Percentiles rank a stretch among this genome's conserved stretches.
phyloP scores from a whole-genome alignment of 2,113 vertebrate genomes.

The Colinus virginianus region DNA sequence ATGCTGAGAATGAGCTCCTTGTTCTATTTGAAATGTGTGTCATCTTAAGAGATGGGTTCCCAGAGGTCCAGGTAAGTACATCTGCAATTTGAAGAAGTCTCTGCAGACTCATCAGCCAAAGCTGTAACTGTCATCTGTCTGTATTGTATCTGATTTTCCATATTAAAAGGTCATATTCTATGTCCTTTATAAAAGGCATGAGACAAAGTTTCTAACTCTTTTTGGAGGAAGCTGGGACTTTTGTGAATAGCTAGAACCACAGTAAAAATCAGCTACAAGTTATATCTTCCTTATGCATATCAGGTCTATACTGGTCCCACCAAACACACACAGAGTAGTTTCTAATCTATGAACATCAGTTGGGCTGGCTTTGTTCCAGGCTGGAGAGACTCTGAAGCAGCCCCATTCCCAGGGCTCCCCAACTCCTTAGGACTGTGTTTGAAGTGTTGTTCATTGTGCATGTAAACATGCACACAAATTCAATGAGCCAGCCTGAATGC shows the following conservation, averaged over 20 bases:
- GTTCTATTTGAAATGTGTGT: background rate
- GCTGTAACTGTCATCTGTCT: background rate
- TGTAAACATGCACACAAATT: background rate
- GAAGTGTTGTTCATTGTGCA: background rate
- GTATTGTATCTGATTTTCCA: background rate
- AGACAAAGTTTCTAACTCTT: background rate
- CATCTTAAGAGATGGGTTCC: background rate
- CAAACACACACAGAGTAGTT: background rate
- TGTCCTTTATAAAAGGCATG: rapidly evolving
- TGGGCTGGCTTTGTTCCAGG: background rate
- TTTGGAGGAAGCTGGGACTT: background rate
- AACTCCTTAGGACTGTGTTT: background rate
- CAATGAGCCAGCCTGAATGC: background rate
- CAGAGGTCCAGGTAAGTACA: background rate
- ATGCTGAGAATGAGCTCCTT: background rate
- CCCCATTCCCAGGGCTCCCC: background rate
- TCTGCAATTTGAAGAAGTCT: background rate
- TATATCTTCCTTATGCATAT: background rate
- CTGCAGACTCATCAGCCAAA: background rate
- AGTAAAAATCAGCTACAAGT: background rate
- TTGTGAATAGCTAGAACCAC: background rate
- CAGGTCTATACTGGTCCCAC: background rate
- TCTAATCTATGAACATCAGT: rapidly evolving
- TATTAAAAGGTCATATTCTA: background rate
- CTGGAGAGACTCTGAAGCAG: background rate